Conservation (phyloP, 2,888 invertebrate genomes). For the Brachylomia viminalis region DNA sequence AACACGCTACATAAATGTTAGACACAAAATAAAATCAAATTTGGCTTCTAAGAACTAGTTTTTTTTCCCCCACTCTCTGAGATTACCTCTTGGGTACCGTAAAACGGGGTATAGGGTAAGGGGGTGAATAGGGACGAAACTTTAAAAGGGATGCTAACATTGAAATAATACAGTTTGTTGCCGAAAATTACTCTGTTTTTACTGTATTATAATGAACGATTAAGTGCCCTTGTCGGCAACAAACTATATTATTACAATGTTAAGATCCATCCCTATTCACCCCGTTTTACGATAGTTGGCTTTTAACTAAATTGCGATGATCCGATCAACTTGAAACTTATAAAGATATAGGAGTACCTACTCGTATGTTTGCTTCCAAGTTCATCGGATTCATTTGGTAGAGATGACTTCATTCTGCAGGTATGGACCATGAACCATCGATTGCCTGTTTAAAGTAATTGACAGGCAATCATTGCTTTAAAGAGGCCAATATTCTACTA, state of each 20-base stretch:
- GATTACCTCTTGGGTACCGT: background rate
- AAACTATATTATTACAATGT: too few species aligned
- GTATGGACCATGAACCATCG: background rate
- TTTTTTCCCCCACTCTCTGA: background rate
- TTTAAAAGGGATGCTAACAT: too few species aligned
- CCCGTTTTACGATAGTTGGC: too few species aligned
- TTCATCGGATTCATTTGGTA: background rate
- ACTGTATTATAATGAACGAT: too few species aligned
- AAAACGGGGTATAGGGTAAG: too few species aligned
- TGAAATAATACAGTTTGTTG: too few species aligned
- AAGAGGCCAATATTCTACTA: too few species aligned
- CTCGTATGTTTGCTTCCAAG: background rate
- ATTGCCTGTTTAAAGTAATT: too few species aligned
- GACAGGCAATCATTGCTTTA: background rate
- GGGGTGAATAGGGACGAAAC: too few species aligned
- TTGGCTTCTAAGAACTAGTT: background rate
- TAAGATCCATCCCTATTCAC: too few species aligned
- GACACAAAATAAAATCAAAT: slow-evolving; percentile 19
- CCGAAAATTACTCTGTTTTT: too few species aligned
- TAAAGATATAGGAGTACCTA: background rate
- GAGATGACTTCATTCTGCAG: background rate
- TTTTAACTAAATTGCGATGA: background rate
- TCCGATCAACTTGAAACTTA: background rate
- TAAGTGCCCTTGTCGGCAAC: too few species aligned
- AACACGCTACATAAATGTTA: slow-evolving; percentile 24